These are phyloP conservation scores for Spatulosminthurus flaviceps DNA, from an alignment of 2,888 invertebrate species.

Conservation along the genomic window DNA sequence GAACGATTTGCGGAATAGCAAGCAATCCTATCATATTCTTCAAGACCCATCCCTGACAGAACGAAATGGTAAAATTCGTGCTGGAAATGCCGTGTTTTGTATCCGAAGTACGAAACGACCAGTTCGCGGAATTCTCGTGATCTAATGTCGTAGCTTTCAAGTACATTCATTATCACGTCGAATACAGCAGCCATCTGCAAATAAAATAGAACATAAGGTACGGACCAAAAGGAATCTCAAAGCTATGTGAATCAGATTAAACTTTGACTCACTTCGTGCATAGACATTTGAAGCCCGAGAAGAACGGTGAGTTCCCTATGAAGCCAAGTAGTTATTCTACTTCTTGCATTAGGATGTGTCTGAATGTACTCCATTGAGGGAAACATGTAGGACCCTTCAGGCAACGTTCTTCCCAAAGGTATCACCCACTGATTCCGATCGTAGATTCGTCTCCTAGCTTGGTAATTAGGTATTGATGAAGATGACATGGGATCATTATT, in stretches of 20 bases:
- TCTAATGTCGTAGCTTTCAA: slow-evolving; percentile 69
- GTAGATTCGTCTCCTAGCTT: slow-evolving; percentile 60
- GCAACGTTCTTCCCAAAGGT: slow-evolving; percentile 56
- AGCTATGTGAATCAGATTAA: too few relatives aligned
- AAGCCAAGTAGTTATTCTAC: slow-evolving; percentile 87
- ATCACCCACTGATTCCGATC: slow-evolving; percentile 60
- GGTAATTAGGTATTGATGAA: slow-evolving; percentile 53
- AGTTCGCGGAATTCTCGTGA: slow-evolving; percentile 75
- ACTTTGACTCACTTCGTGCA: slow-evolving; percentile 57
- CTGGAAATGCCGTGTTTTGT: slow-evolving; percentile 83
- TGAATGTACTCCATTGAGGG: slow-evolving; percentile 59
- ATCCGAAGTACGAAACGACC: slow-evolving; percentile 76
- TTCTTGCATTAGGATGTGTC: slow-evolving; percentile 78
- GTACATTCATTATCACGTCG: slow-evolving; percentile 75
- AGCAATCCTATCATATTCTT: slow-evolving; percentile 55
- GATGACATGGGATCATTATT: slow-evolving; percentile 38
- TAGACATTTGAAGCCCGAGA: slow-evolving; percentile 66
- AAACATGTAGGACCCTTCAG: slow-evolving; percentile 53
- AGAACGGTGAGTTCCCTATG: slow-evolving; percentile 84
- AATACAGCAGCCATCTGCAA: slow-evolving; percentile 75
- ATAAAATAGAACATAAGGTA: background rate
- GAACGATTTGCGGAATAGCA: background rate
- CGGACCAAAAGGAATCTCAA: too few relatives aligned
- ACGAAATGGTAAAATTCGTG: slow-evolving; percentile 90
- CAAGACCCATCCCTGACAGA: slow-evolving; percentile 69